These are phyloP conservation scores for Enteromius argenteus DNA, from an alignment of 2,797 vertebrate species.

Conservation along the genomic window DNA sequence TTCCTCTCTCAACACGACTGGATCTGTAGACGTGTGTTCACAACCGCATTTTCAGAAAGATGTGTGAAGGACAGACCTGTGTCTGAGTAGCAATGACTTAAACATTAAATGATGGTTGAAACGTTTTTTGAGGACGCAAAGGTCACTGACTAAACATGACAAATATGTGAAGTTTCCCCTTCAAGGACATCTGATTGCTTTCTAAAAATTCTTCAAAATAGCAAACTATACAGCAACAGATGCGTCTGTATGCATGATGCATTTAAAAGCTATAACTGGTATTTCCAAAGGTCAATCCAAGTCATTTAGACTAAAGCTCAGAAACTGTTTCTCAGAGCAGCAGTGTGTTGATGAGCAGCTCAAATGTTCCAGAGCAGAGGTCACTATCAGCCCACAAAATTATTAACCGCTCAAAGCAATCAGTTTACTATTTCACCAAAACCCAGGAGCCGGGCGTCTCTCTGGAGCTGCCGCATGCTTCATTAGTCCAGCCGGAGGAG, in stretches of 20 bases:
- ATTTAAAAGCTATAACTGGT: background rate
- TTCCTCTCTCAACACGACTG: background rate
- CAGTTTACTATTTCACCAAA: constrained; percentile 54
- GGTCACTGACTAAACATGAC: background rate
- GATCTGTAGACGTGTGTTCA: background rate
- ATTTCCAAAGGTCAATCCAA: constrained; percentile 28
- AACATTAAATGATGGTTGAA: background rate
- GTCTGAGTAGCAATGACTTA: background rate
- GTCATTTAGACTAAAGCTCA: constrained; percentile 13
- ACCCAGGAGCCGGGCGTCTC: constrained; percentile 33
- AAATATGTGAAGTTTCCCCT: background rate
- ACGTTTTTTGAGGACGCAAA: background rate
- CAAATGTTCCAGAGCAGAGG: constrained; percentile 23
- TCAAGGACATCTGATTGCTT: constrained; percentile 6
- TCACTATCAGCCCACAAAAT: constrained; percentile 41
- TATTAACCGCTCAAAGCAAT: constrained; percentile 59
- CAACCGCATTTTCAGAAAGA: background rate
- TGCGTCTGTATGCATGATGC: background rate
- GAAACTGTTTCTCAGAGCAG: background rate
- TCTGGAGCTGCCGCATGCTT: constrained; percentile 31
- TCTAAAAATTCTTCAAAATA: constrained; percentile 16
- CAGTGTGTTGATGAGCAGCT: constrained; percentile 12
- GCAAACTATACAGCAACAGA: background rate
- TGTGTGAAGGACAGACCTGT: background rate
- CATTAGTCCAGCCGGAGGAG: constrained; percentile 53